phyloP scores from a whole-genome alignment of 2,888 invertebrate species.

The Sepiola atlantica region DNA sequence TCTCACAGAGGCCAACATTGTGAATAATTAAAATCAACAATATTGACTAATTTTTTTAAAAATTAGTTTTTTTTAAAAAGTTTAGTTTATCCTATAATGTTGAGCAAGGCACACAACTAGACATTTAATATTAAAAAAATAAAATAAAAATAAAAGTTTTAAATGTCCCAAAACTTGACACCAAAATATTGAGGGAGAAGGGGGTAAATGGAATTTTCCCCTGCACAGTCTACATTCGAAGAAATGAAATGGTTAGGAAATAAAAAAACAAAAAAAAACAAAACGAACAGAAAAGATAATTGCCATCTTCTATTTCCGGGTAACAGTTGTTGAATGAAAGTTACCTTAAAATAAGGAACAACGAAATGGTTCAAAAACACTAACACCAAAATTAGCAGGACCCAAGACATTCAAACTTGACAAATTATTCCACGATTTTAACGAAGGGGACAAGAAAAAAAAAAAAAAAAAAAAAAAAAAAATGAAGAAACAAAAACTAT shows the following conservation, averaged over 20 bases:
- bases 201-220: not conserved
- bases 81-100: not conserved
- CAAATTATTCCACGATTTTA: not conserved
- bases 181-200: not conserved
- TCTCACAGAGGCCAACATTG: not conserved
- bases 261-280: not conserved
- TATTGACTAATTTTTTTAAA: not conserved
- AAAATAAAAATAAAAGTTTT: not conserved
- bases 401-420: slow-evolving; percentile 10
- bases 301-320: not conserved
- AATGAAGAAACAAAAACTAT: not conserved
- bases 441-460: not conserved
- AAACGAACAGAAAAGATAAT: not conserved
- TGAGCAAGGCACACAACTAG: slow-evolving; percentile 32
- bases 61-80: not conserved
- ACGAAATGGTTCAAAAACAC: not conserved
- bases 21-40: not conserved
- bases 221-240: not conserved
- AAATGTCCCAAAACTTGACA: not conserved
- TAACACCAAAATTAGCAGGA: not conserved
- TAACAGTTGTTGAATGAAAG: not conserved
- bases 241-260: too few species aligned
- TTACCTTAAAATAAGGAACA: not conserved
- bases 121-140: not conserved
- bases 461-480: too few species aligned